Percentiles rank a stretch among this genome's conserved stretches.
phyloP scores from a whole-genome alignment of 2,113 vertebrate genomes.

The Brachirus orientalis region DNA sequence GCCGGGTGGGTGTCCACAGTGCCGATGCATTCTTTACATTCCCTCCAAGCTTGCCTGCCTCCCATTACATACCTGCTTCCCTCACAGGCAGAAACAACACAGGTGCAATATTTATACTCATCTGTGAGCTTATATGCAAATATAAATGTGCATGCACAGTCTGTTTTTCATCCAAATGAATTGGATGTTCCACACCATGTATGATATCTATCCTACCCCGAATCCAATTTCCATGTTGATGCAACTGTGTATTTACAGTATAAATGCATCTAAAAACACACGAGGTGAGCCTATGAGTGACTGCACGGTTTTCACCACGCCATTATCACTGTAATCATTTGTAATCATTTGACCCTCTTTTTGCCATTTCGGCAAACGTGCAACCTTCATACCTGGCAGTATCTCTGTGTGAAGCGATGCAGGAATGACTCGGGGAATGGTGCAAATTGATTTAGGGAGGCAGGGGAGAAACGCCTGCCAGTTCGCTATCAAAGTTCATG shows the following conservation, averaged over 20 bases:
- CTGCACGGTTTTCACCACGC: conserved; percentile 52
- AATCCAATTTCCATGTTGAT: conserved; percentile 75
- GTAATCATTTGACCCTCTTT: conserved; percentile 75
- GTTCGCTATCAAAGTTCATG: conserved; percentile 82
- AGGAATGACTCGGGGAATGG: conserved; percentile 69
- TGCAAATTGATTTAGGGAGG: conserved; percentile 79
- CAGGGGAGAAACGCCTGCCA: conserved; percentile 71
- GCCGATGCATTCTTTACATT: conserved; percentile 54
- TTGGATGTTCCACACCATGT: conserved; percentile 56
- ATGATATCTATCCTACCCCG: conserved; percentile 51
- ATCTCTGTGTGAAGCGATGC: conserved; percentile 63
- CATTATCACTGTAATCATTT: conserved; percentile 70
- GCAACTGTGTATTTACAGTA: conserved; percentile 72
- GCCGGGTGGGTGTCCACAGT: conserved; percentile 57
- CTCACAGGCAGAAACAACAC: conserved; percentile 50
- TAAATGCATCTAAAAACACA: conserved; percentile 67
- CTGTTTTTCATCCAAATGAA: conserved; percentile 67
- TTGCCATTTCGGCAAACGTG: conserved; percentile 55
- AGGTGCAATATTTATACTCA: conserved; percentile 61
- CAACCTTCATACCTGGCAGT: conserved; percentile 71
- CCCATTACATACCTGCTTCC: conserved; percentile 54
- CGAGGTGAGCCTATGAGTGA: conserved; percentile 55
- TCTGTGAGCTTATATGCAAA: conserved; percentile 62
- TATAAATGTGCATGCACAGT: conserved; percentile 5
- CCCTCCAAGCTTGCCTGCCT: conserved; percentile 54